Percentiles rank a stretch among this genome's conserved stretches.
These are phyloP conservation scores for Bostrychus sinensis DNA, from an alignment of 2,113 vertebrate genomes.

Conservation along the genomic window DNA sequence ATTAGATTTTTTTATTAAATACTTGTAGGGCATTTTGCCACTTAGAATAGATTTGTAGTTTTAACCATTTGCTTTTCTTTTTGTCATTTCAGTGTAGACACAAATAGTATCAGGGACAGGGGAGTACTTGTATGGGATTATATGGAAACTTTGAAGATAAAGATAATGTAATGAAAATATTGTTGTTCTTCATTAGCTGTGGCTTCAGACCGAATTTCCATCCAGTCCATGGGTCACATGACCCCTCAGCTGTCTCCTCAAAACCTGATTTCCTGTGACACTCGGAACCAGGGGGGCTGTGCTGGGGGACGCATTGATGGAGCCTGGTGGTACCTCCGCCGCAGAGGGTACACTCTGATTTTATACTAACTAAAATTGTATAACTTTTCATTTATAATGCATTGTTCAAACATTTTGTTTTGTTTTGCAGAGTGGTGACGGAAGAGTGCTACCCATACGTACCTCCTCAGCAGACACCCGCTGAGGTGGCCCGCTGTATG, in stretches of 20 bases:
- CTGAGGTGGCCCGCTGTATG: constrained; percentile 83
- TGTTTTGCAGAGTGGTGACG: constrained; percentile 87
- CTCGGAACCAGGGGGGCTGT: constrained; percentile 90
- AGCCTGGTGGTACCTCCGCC: constrained; percentile 94
- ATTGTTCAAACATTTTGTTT: not conserved
- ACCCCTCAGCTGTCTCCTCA: constrained; percentile 91
- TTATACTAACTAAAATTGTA: not conserved
- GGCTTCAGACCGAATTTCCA: constrained; percentile 94
- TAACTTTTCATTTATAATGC: not conserved
- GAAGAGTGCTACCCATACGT: constrained; percentile 92
- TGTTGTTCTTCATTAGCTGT: constrained; percentile 78
- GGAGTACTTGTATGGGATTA: not conserved
- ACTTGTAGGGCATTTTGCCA: too few species aligned
- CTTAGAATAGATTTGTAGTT: too few species aligned
- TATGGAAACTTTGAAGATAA: not conserved
- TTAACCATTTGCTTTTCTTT: too few species aligned
- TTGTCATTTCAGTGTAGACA: too few species aligned
- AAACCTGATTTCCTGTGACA: constrained; percentile 95
- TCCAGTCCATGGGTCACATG: constrained; percentile 99
- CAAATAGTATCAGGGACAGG: too few species aligned
- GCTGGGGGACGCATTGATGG: constrained; percentile 88
- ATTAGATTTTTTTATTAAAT: too few species aligned
- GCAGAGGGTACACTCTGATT: constrained; percentile 83
- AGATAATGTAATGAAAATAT: not conserved
- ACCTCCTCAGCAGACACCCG: constrained; percentile 67